Conservation (phyloP, 2,113 vertebrate species). For the Psammodynastes pulverulentus region DNA sequence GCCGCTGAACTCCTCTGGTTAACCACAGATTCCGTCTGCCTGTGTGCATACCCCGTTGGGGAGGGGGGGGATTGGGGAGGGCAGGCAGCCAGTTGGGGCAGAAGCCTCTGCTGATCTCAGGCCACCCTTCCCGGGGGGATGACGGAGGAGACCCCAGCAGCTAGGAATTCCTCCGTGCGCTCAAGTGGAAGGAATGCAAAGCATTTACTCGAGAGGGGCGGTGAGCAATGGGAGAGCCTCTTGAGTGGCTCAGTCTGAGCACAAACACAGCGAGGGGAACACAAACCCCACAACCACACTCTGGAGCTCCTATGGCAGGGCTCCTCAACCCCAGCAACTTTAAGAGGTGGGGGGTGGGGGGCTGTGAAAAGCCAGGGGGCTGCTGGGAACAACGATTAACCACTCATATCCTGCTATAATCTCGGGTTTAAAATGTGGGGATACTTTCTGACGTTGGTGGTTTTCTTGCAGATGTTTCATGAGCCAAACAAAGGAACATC, state of each 20-base stretch:
- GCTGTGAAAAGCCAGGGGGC: too few species aligned
- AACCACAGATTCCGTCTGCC: background rate
- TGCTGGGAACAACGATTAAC: too few species aligned
- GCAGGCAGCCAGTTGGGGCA: conserved; percentile 53
- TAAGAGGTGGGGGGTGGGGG: too few species aligned
- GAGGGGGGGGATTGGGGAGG: conserved; percentile 39
- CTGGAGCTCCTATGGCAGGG: background rate
- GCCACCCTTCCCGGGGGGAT: conserved; percentile 48
- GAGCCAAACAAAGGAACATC: too few species aligned
- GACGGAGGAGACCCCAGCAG: conserved; percentile 61
- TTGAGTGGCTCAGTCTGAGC: conserved; percentile 40
- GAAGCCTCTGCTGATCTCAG: conserved; percentile 39
- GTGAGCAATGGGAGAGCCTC: background rate
- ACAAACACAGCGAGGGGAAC: conserved; percentile 38
- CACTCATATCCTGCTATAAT: too few species aligned
- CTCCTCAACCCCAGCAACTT: background rate
- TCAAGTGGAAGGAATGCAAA: conserved; percentile 61
- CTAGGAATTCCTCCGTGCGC: conserved; percentile 46
- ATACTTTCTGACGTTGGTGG: too few species aligned
- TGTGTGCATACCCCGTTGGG: conserved; percentile 8
- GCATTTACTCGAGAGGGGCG: conserved; percentile 33
- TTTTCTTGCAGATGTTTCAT: too few species aligned
- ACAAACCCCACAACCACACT: conserved; percentile 49
- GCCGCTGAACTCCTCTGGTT: background rate
- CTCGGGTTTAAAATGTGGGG: too few species aligned